Base-by-base conservation (phyloP, 2,888 invertebrate genomes). In the Drosophila pullipes region DNA sequence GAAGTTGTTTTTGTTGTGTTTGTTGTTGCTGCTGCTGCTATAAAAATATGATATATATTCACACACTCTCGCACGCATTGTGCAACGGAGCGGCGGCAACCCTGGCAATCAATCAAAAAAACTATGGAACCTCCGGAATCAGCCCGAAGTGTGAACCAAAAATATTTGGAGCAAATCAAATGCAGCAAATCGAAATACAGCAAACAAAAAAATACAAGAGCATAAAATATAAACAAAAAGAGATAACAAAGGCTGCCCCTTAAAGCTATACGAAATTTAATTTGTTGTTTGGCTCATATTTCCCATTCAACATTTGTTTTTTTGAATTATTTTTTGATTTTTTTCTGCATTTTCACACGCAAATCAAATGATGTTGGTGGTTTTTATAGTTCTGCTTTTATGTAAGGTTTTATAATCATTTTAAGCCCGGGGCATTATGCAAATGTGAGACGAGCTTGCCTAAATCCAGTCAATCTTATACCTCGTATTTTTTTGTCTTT, bases 21-120 rank as follows among this genome's bases (percentile, higher is more conserved):
- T 69, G 64, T 60, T 68, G 28, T 60, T 64, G 60, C 18, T 77
- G 68, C 55, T 62, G 62, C 47, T 61, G 77, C 78, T 72, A 85
- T 89, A 82, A 89, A 86, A 89, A 86, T 89, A 89, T 87, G 83
- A 89, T 89, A 87, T 85, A 85, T 87, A 86, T 86, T 86, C 90
- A 87, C 85, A 86, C 88, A 89, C 78, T 74, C 83, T 61, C 81
- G 49, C 83, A 78, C 72, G 69, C 78, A 78, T 80, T 75, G 72
- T 71, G 52, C 57, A 61, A 53, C 50, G 25, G 30, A 44, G 16
- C 54, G 66, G 47, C 64, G 64, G 74, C 61, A 16, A 28, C 37
- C n/a, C 52, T n/a, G 87, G 89, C 85, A 89, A 86, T 86, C 85
- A 86, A 86, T 86, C 85, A 86, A 81, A 74, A 83, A 55, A 82